Base-by-base conservation (phyloP, 2,113 vertebrate species). In the Lycaon pictus region DNA sequence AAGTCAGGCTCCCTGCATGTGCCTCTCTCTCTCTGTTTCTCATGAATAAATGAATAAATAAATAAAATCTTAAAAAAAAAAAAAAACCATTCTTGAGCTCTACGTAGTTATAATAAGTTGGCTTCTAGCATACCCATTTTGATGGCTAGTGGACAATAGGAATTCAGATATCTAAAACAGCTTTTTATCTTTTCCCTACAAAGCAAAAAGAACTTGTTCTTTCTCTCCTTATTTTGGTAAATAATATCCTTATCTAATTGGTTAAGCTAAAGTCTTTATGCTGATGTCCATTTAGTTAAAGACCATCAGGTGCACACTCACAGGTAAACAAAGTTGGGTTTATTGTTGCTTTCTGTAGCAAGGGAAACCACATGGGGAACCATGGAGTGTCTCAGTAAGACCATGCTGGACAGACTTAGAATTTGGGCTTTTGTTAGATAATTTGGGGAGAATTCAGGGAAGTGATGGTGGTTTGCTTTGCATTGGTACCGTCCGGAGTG, bases 311-410 rank as follows among this genome's bases (percentile, higher is more conserved):
- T 62, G 1, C 1, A 35, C 19, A 12, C 23, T 25, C 58, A 35
- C 37, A 53, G 32, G 43, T 71, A 81, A 87, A 94, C 35, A 69
- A 35, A 88, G 17, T 37, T 81, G 16, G 25, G 3, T 76, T 43
- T 88, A 35, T 76, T 60, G 29, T 76, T 96, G 58, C 22, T 97
- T 88, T 95, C 32, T 94, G 35, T 17, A 95, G 56, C 55, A 79
- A 79, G 62, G 67, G 63, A 60, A 92, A 23, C 56, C 80, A 82
- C 12, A n/a, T 29, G 32, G n/a, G 58, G 1, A 65, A 55, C 15
- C 71, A 9, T 37, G 81, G 23, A 32, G 9, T 88, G 51, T 80
- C 32, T 77, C 20, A 90, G 67, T 71, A 80, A 90, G 67, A 62
- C 29, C 35, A 2, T 60, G 16, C 23, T 94, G 55, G 35, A 71